phyloP scores from a whole-genome alignment of 2,797 vertebrate genomes.

The Thamnophis elegans region DNA sequence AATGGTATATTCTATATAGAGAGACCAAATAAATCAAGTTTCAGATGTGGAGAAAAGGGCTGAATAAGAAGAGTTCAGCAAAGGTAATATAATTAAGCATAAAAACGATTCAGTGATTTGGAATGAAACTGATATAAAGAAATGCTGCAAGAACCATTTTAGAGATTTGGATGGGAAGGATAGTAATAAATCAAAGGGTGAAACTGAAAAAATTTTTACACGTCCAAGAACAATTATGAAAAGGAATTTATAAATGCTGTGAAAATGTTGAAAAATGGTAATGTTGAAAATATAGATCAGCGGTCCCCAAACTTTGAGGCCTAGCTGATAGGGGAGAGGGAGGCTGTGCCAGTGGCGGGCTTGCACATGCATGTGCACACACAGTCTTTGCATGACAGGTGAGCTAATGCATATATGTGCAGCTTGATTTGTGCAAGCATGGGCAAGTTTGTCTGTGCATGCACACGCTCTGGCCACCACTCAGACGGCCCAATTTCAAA shows the following conservation, averaged over 20 bases:
- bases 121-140: background rate
- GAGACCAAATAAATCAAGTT: background rate
- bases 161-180: background rate
- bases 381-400: background rate
- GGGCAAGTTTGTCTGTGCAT: background rate
- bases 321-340: background rate
- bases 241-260: background rate
- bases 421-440: background rate
- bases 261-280: background rate
- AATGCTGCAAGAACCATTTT: background rate
- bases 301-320: background rate
- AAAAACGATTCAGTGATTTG: background rate
- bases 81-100: background rate
- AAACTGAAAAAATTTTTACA: background rate
- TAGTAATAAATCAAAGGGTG: background rate
- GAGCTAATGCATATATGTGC: background rate
- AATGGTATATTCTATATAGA: background rate
- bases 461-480: accelerated
- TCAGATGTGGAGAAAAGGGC: background rate
- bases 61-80: background rate
- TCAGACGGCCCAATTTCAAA: accelerated
- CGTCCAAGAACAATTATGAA: background rate
- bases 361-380: background rate
- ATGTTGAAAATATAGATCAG: background rate
- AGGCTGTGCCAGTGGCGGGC: background rate